Evolutionary conservation across 2,797 vertebrate species (phyloP), one percentile per base, ranked within the genome.

Genomic region (Pristis pectinata): DNA sequence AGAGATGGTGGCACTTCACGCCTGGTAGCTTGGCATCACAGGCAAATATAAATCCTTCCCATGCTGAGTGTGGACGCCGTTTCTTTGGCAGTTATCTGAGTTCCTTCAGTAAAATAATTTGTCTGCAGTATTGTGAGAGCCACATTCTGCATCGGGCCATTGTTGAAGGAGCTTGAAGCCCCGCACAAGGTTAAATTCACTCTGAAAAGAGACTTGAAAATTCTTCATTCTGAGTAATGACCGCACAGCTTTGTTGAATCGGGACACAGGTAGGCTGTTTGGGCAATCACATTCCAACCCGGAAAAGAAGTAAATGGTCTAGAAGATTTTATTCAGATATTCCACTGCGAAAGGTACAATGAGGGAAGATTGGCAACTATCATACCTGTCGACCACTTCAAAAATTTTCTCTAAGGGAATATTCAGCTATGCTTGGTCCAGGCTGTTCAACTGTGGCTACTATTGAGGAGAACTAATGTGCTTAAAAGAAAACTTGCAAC

Each of bases 1-100:
- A 91, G 87, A 91, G 87, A 64, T 91, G 87, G 87, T 67, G 61
- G 87, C 59, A 67, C 59, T 91, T 91, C 87, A 41, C 59, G 61
- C 59, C 61, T 41, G 59, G 87, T 91, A 22, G n/a, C 59, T 91
- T 91, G 87, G 87, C 87, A 91, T 41, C n/a, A n/a, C 59, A 41
- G n/a, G n/a, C 87, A 91, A 91, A 91, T 67, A 67, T 61, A 91
- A 64, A 64, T 67, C 61, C 7, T 41, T 91, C 37, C 87, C 19
- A 37, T 24, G 87, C 87, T 91, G 87, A 91, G 87, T 41, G 19
- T 37, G n/a, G 87, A 22, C 6, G 13, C 83, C 56, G 27, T 59
- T 64, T 91, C 87, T 41, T 67, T 61, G 67, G 87, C 87, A 91
- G 9, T 61, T 67, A 67, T 37, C 19, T 91, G 83, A 91, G 41